These are phyloP conservation scores for Nebria brevicollis DNA, from an alignment of 2,888 invertebrate genomes.

Conservation along the genomic window DNA sequence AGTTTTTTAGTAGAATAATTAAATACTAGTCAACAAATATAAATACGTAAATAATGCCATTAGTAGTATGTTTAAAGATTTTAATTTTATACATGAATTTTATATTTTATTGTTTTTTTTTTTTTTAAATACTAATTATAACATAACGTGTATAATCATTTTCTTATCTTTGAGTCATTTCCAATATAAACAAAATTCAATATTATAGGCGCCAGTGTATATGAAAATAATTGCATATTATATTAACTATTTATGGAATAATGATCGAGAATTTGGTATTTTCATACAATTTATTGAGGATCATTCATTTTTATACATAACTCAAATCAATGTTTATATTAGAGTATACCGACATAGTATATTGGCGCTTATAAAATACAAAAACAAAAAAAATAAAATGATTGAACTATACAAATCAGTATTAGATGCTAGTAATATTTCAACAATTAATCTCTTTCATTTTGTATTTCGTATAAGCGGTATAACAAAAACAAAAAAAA, in stretches of 20 bases:
- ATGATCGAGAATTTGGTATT: neutral
- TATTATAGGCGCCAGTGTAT: slow-evolving; percentile 1
- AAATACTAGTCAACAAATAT: slow-evolving; percentile 47
- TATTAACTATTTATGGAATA: neutral
- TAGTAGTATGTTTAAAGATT: slow-evolving; percentile 36
- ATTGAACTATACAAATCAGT: slow-evolving; percentile 34
- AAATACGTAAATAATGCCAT: slow-evolving; percentile 47
- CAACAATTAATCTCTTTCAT: slow-evolving; percentile 8
- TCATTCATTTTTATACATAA: slow-evolving; percentile 1
- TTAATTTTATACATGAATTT: slow-evolving; percentile 14
- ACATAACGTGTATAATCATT: neutral
- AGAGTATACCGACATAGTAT: neutral
- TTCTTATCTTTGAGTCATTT: neutral
- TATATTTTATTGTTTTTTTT: neutral
- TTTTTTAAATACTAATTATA: neutral
- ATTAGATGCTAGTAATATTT: slow-evolving; percentile 32
- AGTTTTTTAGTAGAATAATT: slow-evolving; percentile 41
- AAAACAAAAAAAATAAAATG: neutral
- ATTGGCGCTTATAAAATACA: slow-evolving; percentile 37
- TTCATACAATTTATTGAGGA: neutral
- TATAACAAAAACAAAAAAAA: slow-evolving; percentile 11
- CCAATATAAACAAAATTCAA: neutral
- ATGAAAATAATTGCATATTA: neutral
- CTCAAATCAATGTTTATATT: neutral
- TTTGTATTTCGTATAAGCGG: slow-evolving; percentile 12